Conservation (phyloP, 1,140 invertebrate genomes). For the Idris sp. region DNA sequence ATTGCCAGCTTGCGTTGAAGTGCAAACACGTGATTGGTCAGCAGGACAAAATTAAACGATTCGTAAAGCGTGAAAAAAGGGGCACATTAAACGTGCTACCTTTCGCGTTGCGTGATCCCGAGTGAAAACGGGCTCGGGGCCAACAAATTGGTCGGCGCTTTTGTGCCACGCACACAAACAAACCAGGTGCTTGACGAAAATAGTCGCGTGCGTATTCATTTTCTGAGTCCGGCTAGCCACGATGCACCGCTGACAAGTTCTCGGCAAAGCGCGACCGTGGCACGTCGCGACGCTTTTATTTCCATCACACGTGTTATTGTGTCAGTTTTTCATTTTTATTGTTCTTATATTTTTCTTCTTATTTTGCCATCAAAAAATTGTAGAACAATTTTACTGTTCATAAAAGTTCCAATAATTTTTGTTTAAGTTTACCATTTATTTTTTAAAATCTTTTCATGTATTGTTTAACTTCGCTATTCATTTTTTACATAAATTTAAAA, state of each 20-base stretch:
- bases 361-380: too few relatives aligned
- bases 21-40: conserved; percentile 49
- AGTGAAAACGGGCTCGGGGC: conserved; percentile 27
- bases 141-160: conserved; percentile 27
- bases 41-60: conserved; percentile 36
- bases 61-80: conserved; percentile 29
- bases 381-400: too few relatives aligned
- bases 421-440: too few relatives aligned
- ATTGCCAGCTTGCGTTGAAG: conserved; percentile 28
- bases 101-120: conserved; percentile 19
- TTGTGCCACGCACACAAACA: conserved; percentile 22
- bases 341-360: too few relatives aligned
- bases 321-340: too few relatives aligned
- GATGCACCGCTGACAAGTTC: conserved; percentile 55
- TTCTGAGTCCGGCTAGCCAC: conserved; percentile 22
- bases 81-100: conserved; percentile 32
- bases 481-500: too few relatives aligned
- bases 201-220: conserved; percentile 33
- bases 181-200: conserved; percentile 49
- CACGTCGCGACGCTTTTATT: conserved; percentile 47
- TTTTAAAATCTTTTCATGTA: too few relatives aligned
- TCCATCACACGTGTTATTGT: conserved; percentile 39
- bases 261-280: conserved; percentile 57
- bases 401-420: too few relatives aligned
- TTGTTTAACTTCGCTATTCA: too few relatives aligned